Evolutionary conservation across 1,140 invertebrate genomes (phyloP), one percentile per base, ranked within the genome.

Genomic region (Coelopa frigida): DNA sequence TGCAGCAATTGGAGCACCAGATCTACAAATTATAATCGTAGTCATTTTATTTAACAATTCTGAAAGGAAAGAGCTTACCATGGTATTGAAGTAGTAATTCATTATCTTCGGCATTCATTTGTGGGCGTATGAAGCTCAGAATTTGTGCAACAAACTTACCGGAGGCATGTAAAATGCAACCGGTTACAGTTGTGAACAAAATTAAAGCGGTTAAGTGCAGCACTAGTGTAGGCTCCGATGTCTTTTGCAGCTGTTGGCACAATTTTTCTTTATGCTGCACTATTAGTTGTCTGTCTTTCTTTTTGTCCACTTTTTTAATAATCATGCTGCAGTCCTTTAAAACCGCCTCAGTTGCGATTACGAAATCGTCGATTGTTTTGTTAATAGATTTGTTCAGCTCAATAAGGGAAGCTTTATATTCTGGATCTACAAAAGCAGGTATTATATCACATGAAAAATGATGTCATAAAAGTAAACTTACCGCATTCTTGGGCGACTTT

Each of bases 101-200:
- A 59, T 77, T 75, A 36, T 83, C 75, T 4, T 85, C 78, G 15
- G 73, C 68, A 47, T 77, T 76, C 21, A 95, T 63, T 47, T 82
- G 76, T 18, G 74, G 70, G 49, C 84, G 80, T 11, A 97, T 74
- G 66, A 81, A 85, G 2, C 71, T 56, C 17, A 96, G 71, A 49
- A 97, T 80, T 17, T 80, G 74, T 0, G 89, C 83, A 4, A 97
- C 87, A 72, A 92, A 90, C 67, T 89, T 82, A 0, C 93, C 93
- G 20, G 91, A 94, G 10, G 88, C 88, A 63, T 96, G 89, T 12
- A 98, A 55, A 70, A 93, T 87, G 54, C 71, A 80, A 57, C 89
- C 82, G 11, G 85, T 89, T 0, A 82, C 73, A 8, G 79, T 77
- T 17, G 87, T 89, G 57, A 94, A 94, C 17, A 95, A 75, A 21